Conservation (phyloP, 1,140 invertebrate genomes). For the Paralvinella palmiformis region DNA sequence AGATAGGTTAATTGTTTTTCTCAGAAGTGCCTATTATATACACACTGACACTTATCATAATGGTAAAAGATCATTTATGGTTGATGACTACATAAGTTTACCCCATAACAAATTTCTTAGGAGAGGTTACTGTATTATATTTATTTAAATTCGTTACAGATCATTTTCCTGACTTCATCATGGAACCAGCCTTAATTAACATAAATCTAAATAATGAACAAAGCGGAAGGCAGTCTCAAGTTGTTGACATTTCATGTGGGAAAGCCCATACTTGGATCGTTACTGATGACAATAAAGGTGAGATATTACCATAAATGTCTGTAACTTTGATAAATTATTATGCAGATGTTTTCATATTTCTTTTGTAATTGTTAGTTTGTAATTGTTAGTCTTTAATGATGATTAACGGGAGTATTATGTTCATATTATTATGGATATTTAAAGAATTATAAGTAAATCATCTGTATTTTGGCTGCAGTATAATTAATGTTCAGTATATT, state of each 20-base stretch:
- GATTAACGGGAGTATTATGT: neutral
- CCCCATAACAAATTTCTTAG: neutral
- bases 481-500: too few relatives aligned
- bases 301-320: neutral
- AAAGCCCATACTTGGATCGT: constrained; percentile 78
- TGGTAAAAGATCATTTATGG: neutral
- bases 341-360: neutral
- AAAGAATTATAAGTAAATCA: neutral
- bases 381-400: neutral
- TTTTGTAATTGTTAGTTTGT: neutral
- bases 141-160: constrained; percentile 40
- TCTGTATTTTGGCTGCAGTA: neutral
- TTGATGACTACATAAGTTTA: neutral
- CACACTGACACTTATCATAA: neutral
- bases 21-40: neutral
- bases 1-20: neutral
- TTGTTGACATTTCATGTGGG: constrained; percentile 63
- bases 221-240: constrained; percentile 50
- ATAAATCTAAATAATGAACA: constrained; percentile 60
- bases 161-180: constrained; percentile 65
- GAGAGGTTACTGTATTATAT: neutral
- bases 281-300: constrained; percentile 65
- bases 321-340: neutral
- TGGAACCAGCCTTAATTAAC: constrained; percentile 68
- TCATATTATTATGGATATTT: neutral